Percentiles rank a stretch among this genome's conserved stretches.
These are phyloP conservation scores for Dryobates pubescens DNA, from an alignment of 2,797 vertebrate species.

Conservation along the genomic window DNA sequence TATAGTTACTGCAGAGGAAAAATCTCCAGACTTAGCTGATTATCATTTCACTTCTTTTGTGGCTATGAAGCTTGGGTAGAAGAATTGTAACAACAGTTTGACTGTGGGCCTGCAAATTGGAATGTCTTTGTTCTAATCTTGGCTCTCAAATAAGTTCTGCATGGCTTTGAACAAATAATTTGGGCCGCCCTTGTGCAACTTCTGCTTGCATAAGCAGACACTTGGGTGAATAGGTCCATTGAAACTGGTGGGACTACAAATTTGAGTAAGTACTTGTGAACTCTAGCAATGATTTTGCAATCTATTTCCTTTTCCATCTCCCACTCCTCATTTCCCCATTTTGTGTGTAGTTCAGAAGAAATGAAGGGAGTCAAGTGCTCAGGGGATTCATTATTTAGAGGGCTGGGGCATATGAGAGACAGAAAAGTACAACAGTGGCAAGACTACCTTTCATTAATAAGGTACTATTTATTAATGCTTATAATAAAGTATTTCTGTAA, in stretches of 20 bases:
- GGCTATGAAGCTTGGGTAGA: slow-evolving; percentile 24
- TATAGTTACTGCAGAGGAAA: slow-evolving; percentile 24
- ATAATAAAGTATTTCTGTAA: not conserved
- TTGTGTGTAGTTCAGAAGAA: not conserved
- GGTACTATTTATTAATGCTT: not conserved
- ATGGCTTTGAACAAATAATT: slow-evolving; percentile 63
- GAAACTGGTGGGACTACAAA: slow-evolving; percentile 46
- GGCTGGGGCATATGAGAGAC: not conserved
- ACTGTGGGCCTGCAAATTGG: slow-evolving; percentile 29
- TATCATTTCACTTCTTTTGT: slow-evolving; percentile 34
- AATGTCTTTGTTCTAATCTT: slow-evolving; percentile 66
- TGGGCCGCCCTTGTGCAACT: slow-evolving; percentile 57
- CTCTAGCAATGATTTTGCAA: slow-evolving; percentile 38
- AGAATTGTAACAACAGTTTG: slow-evolving; percentile 37
- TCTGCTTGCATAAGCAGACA: slow-evolving; percentile 64
- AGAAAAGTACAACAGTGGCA: not conserved
- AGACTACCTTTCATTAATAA: not conserved
- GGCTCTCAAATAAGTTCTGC: slow-evolving; percentile 59
- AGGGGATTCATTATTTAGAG: not conserved
- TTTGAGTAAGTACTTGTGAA: slow-evolving; percentile 60
- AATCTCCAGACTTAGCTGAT: not conserved
- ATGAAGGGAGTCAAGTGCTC: not conserved
- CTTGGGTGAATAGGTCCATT: slow-evolving; percentile 60
- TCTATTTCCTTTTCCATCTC: slow-evolving; percentile 37
- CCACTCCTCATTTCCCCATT: slow-evolving; percentile 43